phyloP scores from a whole-genome alignment of 2,888 invertebrate genomes.

The Phania funesta region DNA sequence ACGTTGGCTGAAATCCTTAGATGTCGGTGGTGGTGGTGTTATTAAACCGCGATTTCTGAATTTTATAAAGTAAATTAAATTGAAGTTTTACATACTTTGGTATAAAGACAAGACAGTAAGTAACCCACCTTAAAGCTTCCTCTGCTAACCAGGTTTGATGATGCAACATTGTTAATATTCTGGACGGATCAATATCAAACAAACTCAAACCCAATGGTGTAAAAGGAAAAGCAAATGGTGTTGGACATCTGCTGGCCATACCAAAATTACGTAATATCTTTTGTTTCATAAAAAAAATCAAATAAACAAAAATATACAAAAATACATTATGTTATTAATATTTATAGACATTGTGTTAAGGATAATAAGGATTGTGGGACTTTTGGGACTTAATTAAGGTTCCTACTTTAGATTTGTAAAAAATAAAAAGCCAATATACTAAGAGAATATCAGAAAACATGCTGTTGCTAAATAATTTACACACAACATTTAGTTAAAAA shows the following conservation, averaged over 20 bases:
- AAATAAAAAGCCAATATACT: slow-evolving; percentile 49
- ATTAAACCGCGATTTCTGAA: slow-evolving; percentile 78
- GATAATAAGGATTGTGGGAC: slow-evolving; percentile 1
- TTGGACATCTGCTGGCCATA: slow-evolving; percentile 79
- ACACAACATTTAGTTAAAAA: slow-evolving; percentile 58
- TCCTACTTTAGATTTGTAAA: slow-evolving; percentile 10
- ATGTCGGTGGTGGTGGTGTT: slow-evolving; percentile 73
- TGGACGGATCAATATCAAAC: slow-evolving; percentile 81
- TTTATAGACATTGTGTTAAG: neutral
- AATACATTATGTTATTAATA: slow-evolving; percentile 27
- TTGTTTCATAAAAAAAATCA: slow-evolving; percentile 24
- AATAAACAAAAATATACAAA: slow-evolving; percentile 19
- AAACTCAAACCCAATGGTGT: slow-evolving; percentile 81
- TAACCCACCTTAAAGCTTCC: slow-evolving; percentile 79
- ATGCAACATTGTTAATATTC: slow-evolving; percentile 82
- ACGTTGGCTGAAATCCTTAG: slow-evolving; percentile 78
- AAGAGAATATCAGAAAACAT: slow-evolving; percentile 38
- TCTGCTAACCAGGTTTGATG: slow-evolving; percentile 81
- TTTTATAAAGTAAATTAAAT: neutral
- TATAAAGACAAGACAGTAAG: neutral
- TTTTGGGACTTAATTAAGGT: slow-evolving; percentile 23
- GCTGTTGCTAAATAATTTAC: slow-evolving; percentile 56
- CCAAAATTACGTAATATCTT: slow-evolving; percentile 75
- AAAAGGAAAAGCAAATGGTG: slow-evolving; percentile 83
- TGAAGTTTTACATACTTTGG: neutral